These are phyloP conservation scores for Norana najaformis DNA, from an alignment of 2,888 invertebrate species.

Conservation along the genomic window DNA sequence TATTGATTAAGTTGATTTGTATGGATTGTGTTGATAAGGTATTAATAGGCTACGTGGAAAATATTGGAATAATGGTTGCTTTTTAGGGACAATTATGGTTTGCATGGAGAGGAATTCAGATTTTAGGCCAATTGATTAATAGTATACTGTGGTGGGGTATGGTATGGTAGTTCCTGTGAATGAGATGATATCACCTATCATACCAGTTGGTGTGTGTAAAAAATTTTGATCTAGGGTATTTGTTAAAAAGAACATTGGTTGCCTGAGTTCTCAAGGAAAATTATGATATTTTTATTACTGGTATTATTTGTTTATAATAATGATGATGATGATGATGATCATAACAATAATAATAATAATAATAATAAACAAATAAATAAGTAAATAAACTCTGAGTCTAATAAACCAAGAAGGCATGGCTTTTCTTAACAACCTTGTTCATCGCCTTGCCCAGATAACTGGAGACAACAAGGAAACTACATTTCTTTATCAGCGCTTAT, in stretches of 20 bases:
- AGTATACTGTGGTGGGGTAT: background rate
- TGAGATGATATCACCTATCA: background rate
- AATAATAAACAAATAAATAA: background rate
- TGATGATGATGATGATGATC: background rate
- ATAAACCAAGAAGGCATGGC: too few relatives aligned
- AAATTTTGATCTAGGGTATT: background rate
- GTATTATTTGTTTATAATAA: background rate
- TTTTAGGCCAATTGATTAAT: background rate
- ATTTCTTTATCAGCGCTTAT: too few relatives aligned
- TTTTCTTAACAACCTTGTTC: too few relatives aligned
- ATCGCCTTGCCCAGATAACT: too few relatives aligned
- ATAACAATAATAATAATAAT: background rate
- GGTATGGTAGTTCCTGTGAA: too few relatives aligned
- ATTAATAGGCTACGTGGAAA: background rate
- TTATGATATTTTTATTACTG: background rate
- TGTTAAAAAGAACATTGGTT: background rate
- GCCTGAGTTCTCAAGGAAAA: background rate
- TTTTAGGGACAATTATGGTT: background rate
- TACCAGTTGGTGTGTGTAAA: background rate
- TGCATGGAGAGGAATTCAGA: background rate
- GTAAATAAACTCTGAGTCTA: too few relatives aligned
- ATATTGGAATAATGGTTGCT: background rate
- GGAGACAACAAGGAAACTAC: too few relatives aligned
- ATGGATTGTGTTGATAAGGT: background rate
- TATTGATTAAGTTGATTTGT: background rate